Evolutionary conservation across 92 coral and sea anemone genomes (phyloP), one percentile per base, ranked within the genome.

Genomic region (Parazoanthus darwini): DNA sequence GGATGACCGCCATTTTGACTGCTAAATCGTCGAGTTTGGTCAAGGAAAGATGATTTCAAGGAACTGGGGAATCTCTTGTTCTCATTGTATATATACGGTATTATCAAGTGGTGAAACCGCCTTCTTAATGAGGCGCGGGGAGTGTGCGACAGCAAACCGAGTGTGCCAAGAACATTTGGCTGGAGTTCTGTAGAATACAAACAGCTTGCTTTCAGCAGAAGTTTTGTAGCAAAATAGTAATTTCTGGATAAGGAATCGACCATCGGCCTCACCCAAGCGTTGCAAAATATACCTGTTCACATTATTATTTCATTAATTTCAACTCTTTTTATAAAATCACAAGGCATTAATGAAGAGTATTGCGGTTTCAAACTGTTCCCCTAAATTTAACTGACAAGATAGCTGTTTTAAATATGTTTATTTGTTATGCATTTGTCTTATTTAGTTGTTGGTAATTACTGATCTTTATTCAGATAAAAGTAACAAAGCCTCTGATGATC

Each of bases 1-100:
- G 87, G 87, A 84, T 84, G 79, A 74, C 87, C 5, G 87, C 87
- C 42, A 72, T 84, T 84, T 33, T 84, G 68, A 84, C 87, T 50
- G 87, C 87, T 7, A 84, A 68, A 8, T 84, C 87, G 25, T 84
- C 79, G 65, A 84, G 79, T 35, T 43, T 84, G 5, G 23, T 84
- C 42, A 84, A 84, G 65, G 78, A 84, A 36, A 84, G 65, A 72
- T 63, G 70, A 63, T 63, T 63, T 63, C 8, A 63, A 63, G 6
- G 23, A 54, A 15, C 59, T 14, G 1, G 26, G 70, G 25, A 63
- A 63, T 63, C 70, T 0, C 8, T 4, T 63, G 3, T 2, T 15
- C 59, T 11, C 59, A 54, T 54, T 54, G 59, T 63, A 14, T 20
- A 63, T 63, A 18, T 63, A 20, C 5, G 7, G 2, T 54, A 20